phyloP scores from a whole-genome alignment of 2,797 vertebrate species.

The Meriones psammophilus region DNA sequence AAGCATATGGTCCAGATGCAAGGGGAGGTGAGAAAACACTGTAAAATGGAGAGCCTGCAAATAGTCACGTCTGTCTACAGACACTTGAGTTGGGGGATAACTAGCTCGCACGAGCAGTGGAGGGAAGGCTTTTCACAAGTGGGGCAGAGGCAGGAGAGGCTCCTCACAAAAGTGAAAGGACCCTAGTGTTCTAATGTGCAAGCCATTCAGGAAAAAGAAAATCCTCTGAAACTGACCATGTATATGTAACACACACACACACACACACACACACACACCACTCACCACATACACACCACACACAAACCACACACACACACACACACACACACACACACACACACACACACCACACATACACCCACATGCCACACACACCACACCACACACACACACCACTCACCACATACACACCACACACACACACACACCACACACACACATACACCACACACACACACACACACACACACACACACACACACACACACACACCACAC shows the following conservation, averaged over 20 bases:
- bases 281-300: too few relatives aligned
- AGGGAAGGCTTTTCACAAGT: neutral
- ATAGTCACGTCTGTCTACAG: neutral
- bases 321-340: too few relatives aligned
- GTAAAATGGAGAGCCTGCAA: slow-evolving; percentile 29
- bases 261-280: neutral
- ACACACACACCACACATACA: too few relatives aligned
- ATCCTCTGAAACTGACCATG: neutral
- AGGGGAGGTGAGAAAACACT: neutral
- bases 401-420: too few relatives aligned
- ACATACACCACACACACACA: too few relatives aligned
- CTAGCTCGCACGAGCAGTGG: neutral
- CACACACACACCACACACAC: too few relatives aligned
- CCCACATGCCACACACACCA: neutral
- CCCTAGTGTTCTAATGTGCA: neutral
- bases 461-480: too few relatives aligned
- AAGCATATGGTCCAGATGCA: slow-evolving; percentile 61
- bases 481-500: too few relatives aligned
- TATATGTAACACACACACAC: neutral
- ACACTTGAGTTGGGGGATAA: neutral
- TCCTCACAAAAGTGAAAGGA: neutral
- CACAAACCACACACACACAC: too few relatives aligned
- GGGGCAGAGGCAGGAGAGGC: neutral
- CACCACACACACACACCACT: too few relatives aligned
- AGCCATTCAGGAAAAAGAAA: neutral